phyloP scores from a whole-genome alignment of 2,797 vertebrate species.

The Sphenopsis melanotis region DNA sequence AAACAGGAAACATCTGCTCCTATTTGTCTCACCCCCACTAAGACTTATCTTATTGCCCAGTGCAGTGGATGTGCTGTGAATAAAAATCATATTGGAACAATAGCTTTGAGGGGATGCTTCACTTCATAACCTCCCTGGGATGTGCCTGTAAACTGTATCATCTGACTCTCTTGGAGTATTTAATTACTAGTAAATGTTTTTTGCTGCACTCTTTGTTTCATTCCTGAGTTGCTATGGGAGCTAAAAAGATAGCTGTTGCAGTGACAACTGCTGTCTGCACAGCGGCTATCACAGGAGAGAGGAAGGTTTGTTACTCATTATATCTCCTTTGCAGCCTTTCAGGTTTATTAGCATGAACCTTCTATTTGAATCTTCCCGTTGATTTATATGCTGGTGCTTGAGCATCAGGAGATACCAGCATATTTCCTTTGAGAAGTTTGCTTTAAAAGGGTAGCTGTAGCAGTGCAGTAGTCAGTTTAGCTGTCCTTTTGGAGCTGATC shows the following conservation, averaged over 20 bases:
- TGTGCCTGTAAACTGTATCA: background rate
- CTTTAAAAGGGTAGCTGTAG: background rate
- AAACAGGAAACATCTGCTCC: constrained; percentile 66
- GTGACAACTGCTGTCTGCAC: background rate
- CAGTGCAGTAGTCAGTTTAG: background rate
- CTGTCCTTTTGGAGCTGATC: background rate
- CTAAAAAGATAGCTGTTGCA: background rate
- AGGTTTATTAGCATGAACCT: background rate
- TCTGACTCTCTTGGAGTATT: background rate
- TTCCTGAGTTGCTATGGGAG: background rate
- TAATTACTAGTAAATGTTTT: constrained; percentile 10
- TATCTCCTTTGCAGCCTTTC: background rate
- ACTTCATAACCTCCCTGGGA: constrained; percentile 24
- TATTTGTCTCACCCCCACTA: constrained; percentile 56
- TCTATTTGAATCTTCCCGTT: background rate
- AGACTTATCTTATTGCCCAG: constrained; percentile 53
- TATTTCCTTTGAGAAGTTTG: background rate
- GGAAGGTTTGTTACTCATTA: background rate
- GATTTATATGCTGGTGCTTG: background rate
- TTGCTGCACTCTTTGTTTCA: background rate
- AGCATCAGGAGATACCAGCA: background rate
- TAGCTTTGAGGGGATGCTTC: constrained; percentile 34
- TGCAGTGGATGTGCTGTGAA: constrained; percentile 28
- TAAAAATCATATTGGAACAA: constrained; percentile 50
- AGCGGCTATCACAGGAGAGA: background rate